These are phyloP conservation scores for Tragopan temminckii DNA, from an alignment of 2,797 vertebrate species.

Conservation along the genomic window DNA sequence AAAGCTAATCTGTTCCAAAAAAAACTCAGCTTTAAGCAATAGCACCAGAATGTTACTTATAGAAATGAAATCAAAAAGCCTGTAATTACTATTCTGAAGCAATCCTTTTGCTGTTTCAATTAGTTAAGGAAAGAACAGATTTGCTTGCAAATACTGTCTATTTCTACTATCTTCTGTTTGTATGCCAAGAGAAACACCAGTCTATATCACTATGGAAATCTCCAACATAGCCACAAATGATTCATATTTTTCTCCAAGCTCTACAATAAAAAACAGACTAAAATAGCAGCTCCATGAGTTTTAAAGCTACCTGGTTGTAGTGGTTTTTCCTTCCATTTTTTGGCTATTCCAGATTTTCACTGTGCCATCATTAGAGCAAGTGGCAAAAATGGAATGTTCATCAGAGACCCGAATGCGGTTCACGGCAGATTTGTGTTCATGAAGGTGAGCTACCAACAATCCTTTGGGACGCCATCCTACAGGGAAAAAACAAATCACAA, in stretches of 20 bases:
- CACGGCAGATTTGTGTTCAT: conserved; percentile 95
- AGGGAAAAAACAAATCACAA: background rate
- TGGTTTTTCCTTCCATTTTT: conserved; percentile 99
- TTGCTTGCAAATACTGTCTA: background rate
- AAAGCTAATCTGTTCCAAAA: background rate
- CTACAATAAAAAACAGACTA: background rate
- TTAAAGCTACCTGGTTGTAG: conserved; percentile 90
- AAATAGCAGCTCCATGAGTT: background rate
- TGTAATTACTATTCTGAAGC: background rate
- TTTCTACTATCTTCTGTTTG: background rate
- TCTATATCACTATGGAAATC: background rate
- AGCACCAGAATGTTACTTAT: background rate
- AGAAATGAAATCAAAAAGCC: background rate
- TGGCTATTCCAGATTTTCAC: conserved; percentile 99
- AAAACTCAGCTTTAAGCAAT: background rate
- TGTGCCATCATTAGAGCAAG: conserved; percentile 96
- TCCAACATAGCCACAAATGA: background rate
- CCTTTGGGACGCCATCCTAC: conserved; percentile 97
- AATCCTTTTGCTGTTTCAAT: background rate
- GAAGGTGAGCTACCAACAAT: conserved; percentile 94
- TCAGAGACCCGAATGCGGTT: conserved; percentile 95
- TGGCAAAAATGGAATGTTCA: conserved; percentile 96
- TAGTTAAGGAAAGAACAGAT: background rate
- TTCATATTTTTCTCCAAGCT: background rate
- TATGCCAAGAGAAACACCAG: background rate